phyloP scores from a whole-genome alignment of 2,888 invertebrate species.

The Sturmia bella region DNA sequence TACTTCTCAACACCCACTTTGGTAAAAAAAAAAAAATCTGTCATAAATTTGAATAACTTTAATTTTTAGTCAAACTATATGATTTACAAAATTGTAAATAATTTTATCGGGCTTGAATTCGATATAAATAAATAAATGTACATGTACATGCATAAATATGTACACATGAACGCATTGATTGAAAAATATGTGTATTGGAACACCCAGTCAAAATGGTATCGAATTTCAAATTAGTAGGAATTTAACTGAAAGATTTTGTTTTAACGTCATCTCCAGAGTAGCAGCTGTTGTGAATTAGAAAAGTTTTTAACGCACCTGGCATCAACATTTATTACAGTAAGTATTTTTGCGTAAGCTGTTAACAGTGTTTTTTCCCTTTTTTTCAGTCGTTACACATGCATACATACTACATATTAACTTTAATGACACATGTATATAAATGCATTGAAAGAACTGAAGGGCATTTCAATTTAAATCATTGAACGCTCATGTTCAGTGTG shows the following conservation, averaged over 20 bases:
- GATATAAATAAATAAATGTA: no score
- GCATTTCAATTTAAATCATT: conserved; percentile 19
- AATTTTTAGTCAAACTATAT: not conserved
- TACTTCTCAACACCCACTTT: no score
- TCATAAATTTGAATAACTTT: not conserved
- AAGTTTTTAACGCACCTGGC: conserved; percentile 12
- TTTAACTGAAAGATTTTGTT: conserved; percentile 13
- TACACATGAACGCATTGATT: conserved; percentile 20
- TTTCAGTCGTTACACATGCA: no score
- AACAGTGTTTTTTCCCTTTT: no score
- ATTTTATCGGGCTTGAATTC: no score
- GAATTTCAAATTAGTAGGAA: conserved; percentile 48
- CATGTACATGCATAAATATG: not conserved
- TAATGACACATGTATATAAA: no score
- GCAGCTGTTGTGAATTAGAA: conserved; percentile 29
- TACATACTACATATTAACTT: no score
- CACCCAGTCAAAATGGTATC: conserved; percentile 34
- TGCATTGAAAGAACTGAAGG: conserved; percentile 6
- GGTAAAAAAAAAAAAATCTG: no score
- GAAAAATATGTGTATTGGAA: conserved; percentile 1
- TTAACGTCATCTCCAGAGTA: conserved; percentile 1
- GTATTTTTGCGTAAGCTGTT: not conserved
- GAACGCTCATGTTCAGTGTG: not conserved
- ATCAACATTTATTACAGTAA: not conserved
- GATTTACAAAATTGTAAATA: no score